phyloP scores from a whole-genome alignment of 2,888 invertebrate genomes.

The Diarsia brunnea region DNA sequence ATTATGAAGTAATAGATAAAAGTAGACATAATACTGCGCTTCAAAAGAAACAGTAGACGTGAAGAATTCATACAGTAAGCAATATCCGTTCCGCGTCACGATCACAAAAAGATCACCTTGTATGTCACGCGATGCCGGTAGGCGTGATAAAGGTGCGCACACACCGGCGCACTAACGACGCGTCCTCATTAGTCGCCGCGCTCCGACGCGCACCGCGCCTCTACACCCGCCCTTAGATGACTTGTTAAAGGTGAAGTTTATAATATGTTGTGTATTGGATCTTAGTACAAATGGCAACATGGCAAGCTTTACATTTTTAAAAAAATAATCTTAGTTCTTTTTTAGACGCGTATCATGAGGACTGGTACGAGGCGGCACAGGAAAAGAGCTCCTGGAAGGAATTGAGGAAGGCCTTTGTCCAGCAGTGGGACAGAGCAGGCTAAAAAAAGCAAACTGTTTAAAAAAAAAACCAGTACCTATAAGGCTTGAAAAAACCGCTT shows the following conservation, averaged over 20 bases:
- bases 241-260: constrained; percentile 5
- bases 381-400: no score
- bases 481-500: neutral
- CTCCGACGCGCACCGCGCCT: constrained; percentile 18
- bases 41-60: neutral
- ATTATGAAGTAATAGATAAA: neutral
- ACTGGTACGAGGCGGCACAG: no score
- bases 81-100: constrained; percentile 9
- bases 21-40: neutral
- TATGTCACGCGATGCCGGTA: neutral
- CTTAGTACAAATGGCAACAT: neutral
- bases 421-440: no score
- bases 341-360: no score
- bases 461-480: no score
- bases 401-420: no score
- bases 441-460: no score
- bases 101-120: constrained; percentile 15
- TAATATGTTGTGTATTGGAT: neutral
- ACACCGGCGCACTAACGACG: constrained; percentile 21
- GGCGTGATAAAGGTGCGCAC: constrained; percentile 28
- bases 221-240: constrained; percentile 10
- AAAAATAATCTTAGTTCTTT: no score
- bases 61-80: neutral
- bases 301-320: neutral
- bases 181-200: constrained; percentile 32